phyloP scores from a whole-genome alignment of 2,797 vertebrate species.

The Scyliorhinus canicula region DNA sequence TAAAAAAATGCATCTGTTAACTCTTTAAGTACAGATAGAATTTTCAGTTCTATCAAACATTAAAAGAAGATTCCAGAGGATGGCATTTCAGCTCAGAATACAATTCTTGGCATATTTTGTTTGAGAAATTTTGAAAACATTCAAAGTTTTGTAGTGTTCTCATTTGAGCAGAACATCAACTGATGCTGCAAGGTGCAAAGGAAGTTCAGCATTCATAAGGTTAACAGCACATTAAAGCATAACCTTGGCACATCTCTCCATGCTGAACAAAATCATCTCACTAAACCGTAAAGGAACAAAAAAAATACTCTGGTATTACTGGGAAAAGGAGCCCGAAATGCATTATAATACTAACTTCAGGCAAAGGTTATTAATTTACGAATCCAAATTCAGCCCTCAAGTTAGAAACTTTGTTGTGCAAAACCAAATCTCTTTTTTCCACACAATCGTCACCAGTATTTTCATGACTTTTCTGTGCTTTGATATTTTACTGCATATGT shows the following conservation, averaged over 20 bases:
- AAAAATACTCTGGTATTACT: not conserved
- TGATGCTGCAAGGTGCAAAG: not conserved
- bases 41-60: not conserved
- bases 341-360: not conserved
- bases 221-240: not conserved
- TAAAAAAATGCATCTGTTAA: conserved; percentile 1
- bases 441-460: not conserved
- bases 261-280: not conserved
- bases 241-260: not conserved
- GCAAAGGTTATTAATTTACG: not conserved
- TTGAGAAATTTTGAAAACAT: not conserved
- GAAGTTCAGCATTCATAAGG: not conserved
- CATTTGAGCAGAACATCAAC: not conserved
- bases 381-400: not conserved
- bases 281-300: not conserved
- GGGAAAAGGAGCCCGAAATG: not conserved
- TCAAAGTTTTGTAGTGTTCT: not conserved
- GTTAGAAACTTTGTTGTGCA: not conserved
- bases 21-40: not conserved
- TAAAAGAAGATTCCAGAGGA: no score
- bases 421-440: not conserved
- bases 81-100: not conserved
- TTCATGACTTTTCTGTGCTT: not conserved
- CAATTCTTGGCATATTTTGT: not conserved
- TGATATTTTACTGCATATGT: conserved; percentile 3